Evolutionary conservation across 2,888 invertebrate genomes (phyloP), one percentile per base, ranked within the genome.

Genomic region (Ophion ventricosus): DNA sequence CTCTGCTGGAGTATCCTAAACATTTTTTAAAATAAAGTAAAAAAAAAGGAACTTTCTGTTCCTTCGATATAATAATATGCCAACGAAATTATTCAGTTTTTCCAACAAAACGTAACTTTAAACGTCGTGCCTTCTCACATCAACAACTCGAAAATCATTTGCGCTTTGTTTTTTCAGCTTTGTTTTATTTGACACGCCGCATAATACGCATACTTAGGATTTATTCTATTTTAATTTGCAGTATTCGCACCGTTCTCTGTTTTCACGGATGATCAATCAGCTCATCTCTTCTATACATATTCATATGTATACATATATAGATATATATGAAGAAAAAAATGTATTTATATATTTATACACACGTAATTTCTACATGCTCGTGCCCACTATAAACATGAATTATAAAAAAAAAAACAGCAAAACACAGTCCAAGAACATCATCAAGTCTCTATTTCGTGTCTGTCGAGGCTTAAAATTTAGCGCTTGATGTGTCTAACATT

Each of bases 201-300:
- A 43, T 56, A 23, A 59, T 8, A 26, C 1, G 29, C 56, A 61
- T 64, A 11, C 3, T 63, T 74, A 83, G 83, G 35, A 17, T n/a
- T 40, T 75, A 29, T 20, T 40, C 35, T 20, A 20, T 69, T 69
- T 80, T 80, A 35, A 69, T 84, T 84, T 74, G 80, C 81, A 79
- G 75, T 75, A 76, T 76, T 73, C 49, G 82, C 82, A 84, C 84
- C 66, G 82, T 76, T 82, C 72, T 66, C 40, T 82, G 63, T 75
- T 76, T 17, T 80, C 84, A 76, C 73, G 61, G 82, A 84, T 79
- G 67, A 70, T 83, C 54, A 75, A 81, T 81, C 81, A 81, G 78
- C 64, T 81, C 78, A 70, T 82, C 70, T 78, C 74, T 74, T 75
- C 35, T 61, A 40, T 78, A 59, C 57, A 57, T 57, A 56, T 26